Percentiles rank a stretch among this genome's conserved stretches.
Evolutionary conservation across 2,113 vertebrate genomes (phyloP).

Genomic region (Otus sunia): DNA sequence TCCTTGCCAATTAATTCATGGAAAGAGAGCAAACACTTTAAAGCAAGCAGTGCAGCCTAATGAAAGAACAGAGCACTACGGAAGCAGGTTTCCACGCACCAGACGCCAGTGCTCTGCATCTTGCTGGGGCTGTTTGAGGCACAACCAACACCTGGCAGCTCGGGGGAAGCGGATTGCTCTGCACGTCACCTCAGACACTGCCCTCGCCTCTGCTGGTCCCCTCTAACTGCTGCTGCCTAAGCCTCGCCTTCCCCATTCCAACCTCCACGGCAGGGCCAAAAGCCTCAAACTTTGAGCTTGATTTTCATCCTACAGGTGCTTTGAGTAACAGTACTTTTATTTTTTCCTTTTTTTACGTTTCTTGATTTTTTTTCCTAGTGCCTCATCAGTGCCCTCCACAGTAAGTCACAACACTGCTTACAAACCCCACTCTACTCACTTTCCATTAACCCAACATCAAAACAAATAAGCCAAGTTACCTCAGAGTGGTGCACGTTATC

Average conservation of each 20-base stretch:
- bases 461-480: not conserved
- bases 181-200: not conserved
- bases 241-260: not conserved
- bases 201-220: not conserved
- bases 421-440: not conserved
- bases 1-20: not conserved
- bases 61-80: not conserved
- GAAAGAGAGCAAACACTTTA: not conserved
- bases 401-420: not conserved
- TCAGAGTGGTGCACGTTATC: not conserved
- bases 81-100: not conserved
- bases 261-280: not conserved
- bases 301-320: not conserved
- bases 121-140: not conserved
- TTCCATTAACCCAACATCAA: not conserved
- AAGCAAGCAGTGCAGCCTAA: not conserved
- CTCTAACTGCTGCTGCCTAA: not conserved
- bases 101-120: not conserved
- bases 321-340: not conserved
- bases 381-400: not conserved
- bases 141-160: rapidly evolving
- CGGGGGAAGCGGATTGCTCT: not conserved
- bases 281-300: not conserved
- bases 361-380: not conserved
- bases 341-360: not conserved